Conservation (phyloP, 2,797 vertebrate species). For the Chaenodraco wilsoni region DNA sequence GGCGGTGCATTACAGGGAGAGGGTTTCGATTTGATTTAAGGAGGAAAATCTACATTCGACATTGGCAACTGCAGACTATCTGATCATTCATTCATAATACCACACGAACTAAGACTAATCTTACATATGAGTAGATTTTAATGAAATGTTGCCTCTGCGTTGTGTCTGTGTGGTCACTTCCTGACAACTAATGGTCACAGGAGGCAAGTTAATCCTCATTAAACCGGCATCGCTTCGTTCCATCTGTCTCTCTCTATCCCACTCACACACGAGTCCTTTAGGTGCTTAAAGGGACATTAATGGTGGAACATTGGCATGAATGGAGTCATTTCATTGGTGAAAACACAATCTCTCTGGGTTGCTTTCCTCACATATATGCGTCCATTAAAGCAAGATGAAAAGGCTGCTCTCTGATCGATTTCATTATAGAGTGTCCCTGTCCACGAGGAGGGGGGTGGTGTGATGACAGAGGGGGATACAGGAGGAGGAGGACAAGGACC, state of each 20-base stretch:
- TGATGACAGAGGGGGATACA: conserved; percentile 46
- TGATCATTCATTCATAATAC: conserved; percentile 25
- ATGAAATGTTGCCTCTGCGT: conserved; percentile 9
- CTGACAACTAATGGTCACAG: conserved; percentile 27
- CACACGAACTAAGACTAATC: conserved; percentile 24
- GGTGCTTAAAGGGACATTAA: background rate
- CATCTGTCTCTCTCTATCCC: conserved; percentile 41
- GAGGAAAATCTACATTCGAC: conserved; percentile 22
- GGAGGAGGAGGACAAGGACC: conserved; percentile 40
- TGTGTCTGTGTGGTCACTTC: conserved; percentile 29
- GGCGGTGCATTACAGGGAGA: conserved; percentile 1
- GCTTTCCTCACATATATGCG: conserved; percentile 16
- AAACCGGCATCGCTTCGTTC: conserved; percentile 34
- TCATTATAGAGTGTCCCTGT: conserved; percentile 47
- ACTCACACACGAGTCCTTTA: conserved; percentile 10
- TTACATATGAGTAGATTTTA: conserved; percentile 1
- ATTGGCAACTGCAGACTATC: conserved; percentile 24
- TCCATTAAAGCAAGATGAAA: conserved; percentile 28
- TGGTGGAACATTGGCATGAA: background rate
- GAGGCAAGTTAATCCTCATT: conserved; percentile 64
- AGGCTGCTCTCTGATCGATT: conserved; percentile 42
- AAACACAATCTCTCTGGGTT: conserved; percentile 1
- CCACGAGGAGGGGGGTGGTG: conserved; percentile 17
- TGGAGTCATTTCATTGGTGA: background rate
- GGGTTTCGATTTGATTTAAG: conserved; percentile 31